Evolutionary conservation across 2,113 vertebrate species (phyloP).

Genomic region (Actenoides hombroni): DNA sequence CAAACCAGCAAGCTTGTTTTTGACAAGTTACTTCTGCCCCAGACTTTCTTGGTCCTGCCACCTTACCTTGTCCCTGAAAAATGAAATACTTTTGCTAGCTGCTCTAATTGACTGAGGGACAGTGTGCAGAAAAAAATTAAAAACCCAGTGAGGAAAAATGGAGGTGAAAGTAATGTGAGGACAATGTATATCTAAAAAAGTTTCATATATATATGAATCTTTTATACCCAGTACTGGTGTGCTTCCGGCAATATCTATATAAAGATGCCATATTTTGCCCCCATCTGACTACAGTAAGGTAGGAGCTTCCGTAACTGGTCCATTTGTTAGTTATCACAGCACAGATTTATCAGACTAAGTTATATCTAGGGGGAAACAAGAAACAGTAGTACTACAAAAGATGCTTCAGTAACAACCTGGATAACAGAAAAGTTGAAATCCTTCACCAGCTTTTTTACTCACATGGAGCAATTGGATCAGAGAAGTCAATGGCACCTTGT

Average conservation of each 20-base stretch:
- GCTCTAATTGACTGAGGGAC: neutral
- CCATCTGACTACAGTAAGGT: neutral
- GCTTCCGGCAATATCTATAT: neutral
- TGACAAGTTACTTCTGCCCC: neutral
- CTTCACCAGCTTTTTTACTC: neutral
- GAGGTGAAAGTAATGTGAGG: neutral
- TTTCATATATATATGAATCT: neutral
- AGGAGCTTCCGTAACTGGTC: neutral
- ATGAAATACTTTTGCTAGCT: neutral
- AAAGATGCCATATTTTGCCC: neutral
- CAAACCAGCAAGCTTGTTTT: neutral
- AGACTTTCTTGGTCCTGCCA: neutral
- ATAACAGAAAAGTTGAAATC: neutral
- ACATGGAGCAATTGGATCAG: neutral
- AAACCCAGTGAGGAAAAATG: neutral
- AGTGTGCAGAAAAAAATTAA: neutral
- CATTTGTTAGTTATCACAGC: neutral
- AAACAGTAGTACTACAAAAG: neutral
- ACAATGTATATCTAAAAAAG: neutral
- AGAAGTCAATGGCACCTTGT: neutral
- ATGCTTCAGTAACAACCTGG: neutral
- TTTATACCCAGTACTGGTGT: neutral
- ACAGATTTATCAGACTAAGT: neutral
- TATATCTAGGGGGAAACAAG: neutral
- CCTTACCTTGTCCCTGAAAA: neutral